Base-by-base conservation (phyloP, 2,888 invertebrate genomes). In the Sphecodes monilicornis region DNA sequence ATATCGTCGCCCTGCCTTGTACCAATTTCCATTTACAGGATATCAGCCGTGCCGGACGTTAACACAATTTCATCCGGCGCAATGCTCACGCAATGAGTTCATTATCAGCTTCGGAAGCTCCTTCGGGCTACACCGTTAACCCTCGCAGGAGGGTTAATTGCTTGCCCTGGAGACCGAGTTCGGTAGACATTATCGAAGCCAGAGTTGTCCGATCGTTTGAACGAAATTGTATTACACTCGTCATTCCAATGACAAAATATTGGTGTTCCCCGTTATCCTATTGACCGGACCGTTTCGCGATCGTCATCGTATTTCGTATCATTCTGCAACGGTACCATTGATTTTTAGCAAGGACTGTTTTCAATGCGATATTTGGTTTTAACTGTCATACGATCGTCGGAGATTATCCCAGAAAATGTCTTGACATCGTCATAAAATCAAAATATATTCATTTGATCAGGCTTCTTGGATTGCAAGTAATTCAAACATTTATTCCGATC, bases 21-120 rank as follows among this genome's bases (percentile, higher is more conserved):
- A 88, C 82, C 86, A 85, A 89, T 89, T 89, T 82, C 89, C 89
- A 89, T 89, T 89, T 89, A 83, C 87, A 88, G 88, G 84, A 82
- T 82, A 85, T 85, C 82, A 64, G 66, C 60, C 80, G 77, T 29
- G 39, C 70, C 69, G 69, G 6, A 18, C 77, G 64, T 74, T 77
- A 82, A 74, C 66, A 82, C 70, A 77, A 85, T 85, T 85, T 79
- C 82, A 71, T 71, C 41, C 57, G 70, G 39, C 50, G 71, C 66
- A 36, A n/a, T 41, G 41, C 78, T 10, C 70, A 66, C 29, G 75
- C 82, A 50, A 70, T 32, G 75, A 72, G 73, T 73, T 78, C 84
- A 84, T 84, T 85, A 83, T 68, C 82, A 60, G 43, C 32, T 39
- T 11, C 57, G 43, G 26, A 11, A 46, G 64, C 36, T 84, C 83